phyloP scores from a whole-genome alignment of 2,113 vertebrate genomes.

The Apistogramma diplotaenia region DNA sequence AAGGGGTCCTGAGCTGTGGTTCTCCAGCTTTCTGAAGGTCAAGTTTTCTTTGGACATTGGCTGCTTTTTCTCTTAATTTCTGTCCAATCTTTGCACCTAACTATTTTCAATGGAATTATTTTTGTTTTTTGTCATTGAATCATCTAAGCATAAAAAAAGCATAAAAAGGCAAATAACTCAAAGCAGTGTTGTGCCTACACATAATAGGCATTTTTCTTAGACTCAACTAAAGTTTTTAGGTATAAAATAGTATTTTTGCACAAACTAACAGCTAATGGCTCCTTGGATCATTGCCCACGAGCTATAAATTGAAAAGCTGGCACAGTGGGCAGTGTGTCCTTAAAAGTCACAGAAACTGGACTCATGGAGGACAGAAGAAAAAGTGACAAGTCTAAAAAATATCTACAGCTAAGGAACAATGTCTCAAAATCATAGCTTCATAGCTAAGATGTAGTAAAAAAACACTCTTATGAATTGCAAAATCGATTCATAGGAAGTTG shows the following conservation, averaged over 20 bases:
- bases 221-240: too few species aligned
- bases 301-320: not conserved
- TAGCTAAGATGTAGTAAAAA: too few species aligned
- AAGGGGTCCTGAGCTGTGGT: not conserved
- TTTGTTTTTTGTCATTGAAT: too few species aligned
- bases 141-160: too few species aligned
- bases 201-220: too few species aligned
- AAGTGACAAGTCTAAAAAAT: not conserved
- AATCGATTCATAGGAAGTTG: not conserved
- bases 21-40: not conserved
- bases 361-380: not conserved
- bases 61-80: not conserved
- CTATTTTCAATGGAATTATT: not conserved
- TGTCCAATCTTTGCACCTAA: not conserved
- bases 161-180: too few species aligned
- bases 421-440: not conserved
- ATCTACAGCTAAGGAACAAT: not conserved
- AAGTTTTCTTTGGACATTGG: not conserved
- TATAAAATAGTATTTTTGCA: too few species aligned
- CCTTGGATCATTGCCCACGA: too few species aligned
- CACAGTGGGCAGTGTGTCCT: not conserved
- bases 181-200: too few species aligned
- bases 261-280: too few species aligned
- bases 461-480: not conserved
- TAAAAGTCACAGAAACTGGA: rapidly evolving